These are phyloP conservation scores for Trachelus iudaicus DNA, from an alignment of 2,888 invertebrate genomes.

Conservation along the genomic window DNA sequence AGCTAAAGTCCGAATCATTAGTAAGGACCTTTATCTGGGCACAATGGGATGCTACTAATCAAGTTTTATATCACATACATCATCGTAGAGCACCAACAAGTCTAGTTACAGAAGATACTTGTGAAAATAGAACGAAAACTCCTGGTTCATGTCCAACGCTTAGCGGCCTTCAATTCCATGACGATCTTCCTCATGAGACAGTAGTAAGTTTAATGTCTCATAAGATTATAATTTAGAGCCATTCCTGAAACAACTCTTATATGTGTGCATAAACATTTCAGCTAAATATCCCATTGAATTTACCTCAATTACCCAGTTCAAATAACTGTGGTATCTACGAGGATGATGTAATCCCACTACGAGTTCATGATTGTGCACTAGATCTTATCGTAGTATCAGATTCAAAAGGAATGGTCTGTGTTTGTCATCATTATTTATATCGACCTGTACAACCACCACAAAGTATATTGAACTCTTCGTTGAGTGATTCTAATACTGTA, in stretches of 20 bases:
- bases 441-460: constrained; percentile 72
- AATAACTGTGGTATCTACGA: constrained; percentile 78
- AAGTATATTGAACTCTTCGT: constrained; percentile 52
- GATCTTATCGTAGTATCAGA: constrained; percentile 84
- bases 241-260: not conserved
- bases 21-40: constrained; percentile 86
- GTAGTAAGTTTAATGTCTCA: constrained; percentile 72
- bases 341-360: constrained; percentile 82
- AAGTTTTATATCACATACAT: constrained; percentile 87
- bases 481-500: constrained; percentile 72
- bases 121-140: constrained; percentile 69
- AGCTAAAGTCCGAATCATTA: constrained; percentile 64
- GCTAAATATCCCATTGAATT: constrained; percentile 86
- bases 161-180: constrained; percentile 88
- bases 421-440: constrained; percentile 87
- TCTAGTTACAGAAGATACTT: constrained; percentile 74
- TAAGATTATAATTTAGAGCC: not conserved
- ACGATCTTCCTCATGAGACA: constrained; percentile 87
- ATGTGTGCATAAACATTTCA: constrained; percentile 58
- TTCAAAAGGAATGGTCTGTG: constrained; percentile 78
- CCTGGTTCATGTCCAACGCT: constrained; percentile 73
- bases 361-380: constrained; percentile 84
- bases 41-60: constrained; percentile 84
- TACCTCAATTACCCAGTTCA: constrained; percentile 76
- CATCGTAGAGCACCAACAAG: constrained; percentile 77